A percentile compares a stretch with the other conserved stretches of the same genome.
phyloP scores from a whole-genome alignment of 2,113 vertebrate genomes.

The Ahaetulla prasina region DNA sequence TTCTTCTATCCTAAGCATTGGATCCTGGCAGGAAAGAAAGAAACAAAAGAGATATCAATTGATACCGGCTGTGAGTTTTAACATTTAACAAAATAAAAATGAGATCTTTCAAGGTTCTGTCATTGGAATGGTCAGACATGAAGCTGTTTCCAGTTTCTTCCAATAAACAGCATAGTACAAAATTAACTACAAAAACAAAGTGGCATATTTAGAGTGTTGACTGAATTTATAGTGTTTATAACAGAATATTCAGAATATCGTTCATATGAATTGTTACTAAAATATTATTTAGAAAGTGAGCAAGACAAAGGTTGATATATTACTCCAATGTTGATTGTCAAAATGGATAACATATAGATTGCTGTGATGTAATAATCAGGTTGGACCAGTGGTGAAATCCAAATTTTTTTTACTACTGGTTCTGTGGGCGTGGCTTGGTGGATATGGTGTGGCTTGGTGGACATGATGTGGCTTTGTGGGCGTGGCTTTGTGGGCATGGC shows the following conservation, averaged over 20 bases:
- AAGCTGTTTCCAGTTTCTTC: not conserved
- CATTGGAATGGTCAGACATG: not conserved
- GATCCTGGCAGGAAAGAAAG: not conserved
- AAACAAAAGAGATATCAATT: not conserved
- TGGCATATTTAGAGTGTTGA: not conserved
- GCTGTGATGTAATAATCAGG: not conserved
- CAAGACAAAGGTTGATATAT: not conserved
- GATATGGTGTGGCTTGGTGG: too few species aligned
- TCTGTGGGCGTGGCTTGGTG: too few species aligned
- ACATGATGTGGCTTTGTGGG: too few species aligned
- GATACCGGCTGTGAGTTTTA: not conserved
- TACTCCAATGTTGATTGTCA: not conserved
- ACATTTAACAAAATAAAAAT: not conserved
- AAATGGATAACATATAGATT: not conserved
- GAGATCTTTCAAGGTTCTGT: not conserved
- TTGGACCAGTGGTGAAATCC: too few species aligned
- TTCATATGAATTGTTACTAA: not conserved
- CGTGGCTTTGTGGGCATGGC: too few species aligned
- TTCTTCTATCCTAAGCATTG: not conserved
- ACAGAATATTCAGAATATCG: not conserved
- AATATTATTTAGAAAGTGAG: not conserved
- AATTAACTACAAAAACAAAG: not conserved
- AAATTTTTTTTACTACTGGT: too few species aligned
- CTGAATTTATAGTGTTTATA: not conserved
- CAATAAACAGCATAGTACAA: not conserved